Conservation (phyloP, 2,888 invertebrate genomes). For the Myopa testacea region DNA sequence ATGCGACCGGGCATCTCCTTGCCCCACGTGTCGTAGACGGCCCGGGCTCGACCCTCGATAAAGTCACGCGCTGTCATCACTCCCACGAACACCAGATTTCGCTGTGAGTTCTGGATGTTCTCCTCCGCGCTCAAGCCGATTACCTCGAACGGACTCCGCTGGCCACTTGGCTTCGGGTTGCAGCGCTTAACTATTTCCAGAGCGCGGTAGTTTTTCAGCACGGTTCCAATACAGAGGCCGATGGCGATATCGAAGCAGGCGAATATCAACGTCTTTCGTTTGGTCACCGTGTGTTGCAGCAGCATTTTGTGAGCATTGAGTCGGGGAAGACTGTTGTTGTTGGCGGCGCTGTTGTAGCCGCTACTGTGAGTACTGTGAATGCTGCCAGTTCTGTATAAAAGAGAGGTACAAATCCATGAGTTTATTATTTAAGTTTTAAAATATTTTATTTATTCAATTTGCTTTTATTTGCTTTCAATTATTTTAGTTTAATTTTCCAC, state of each 20-base stretch:
- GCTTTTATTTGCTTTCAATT: too few species aligned
- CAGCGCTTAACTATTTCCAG: slow-evolving; percentile 67
- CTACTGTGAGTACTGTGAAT: not conserved
- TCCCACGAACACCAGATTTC: slow-evolving; percentile 84
- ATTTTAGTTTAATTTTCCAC: too few species aligned
- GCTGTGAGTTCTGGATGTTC: slow-evolving; percentile 66
- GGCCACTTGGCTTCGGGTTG: slow-evolving; percentile 59
- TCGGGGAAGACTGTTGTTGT: not conserved
- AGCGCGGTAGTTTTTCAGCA: slow-evolving; percentile 67
- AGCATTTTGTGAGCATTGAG: slow-evolving; percentile 54
- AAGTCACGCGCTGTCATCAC: slow-evolving; percentile 98
- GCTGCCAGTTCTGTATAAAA: not conserved
- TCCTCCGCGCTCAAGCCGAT: slow-evolving; percentile 63
- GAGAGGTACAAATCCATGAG: not conserved
- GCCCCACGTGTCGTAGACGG: slow-evolving; percentile 96
- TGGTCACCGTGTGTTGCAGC: slow-evolving; percentile 62
- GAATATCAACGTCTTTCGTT: slow-evolving; percentile 66
- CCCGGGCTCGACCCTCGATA: slow-evolving; percentile 86
- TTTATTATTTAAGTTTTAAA: too few species aligned
- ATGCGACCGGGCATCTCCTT: slow-evolving; percentile 88
- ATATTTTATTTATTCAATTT: too few species aligned
- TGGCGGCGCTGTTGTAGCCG: not conserved
- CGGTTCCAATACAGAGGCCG: slow-evolving; percentile 67
- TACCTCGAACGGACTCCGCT: slow-evolving; percentile 64
- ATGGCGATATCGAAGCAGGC: slow-evolving; percentile 66